Base-by-base conservation (phyloP, 2,888 invertebrate species). In the Ctena decussata region DNA sequence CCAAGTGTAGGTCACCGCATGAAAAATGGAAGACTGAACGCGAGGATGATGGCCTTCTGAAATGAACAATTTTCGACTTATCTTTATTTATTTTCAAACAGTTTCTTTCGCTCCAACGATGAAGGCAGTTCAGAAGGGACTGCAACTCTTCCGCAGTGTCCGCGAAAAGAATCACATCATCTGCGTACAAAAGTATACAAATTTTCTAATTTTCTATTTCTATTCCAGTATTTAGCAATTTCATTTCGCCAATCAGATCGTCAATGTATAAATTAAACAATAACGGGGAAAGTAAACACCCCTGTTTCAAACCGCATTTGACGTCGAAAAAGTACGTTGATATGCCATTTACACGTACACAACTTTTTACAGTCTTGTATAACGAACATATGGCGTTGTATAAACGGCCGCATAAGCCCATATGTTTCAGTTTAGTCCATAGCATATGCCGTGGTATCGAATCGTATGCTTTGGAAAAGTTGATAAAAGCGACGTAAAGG, bases 291-390 rank as follows among this genome's bases (percentile, higher is more conserved):
- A 71, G 39, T 3, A 71, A 21, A 37, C 71, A 71, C 27, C 71
- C 71, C 71, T 71, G 71, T 24, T 37, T 35, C 21, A 71, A 39
- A 5, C 71, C 71, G 37, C 39, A 71, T 24, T 71, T 71, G 15
- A 71, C 71, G 39, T 71, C 71, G 21, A 71, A 71, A n/a, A n/a
- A 71, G 71, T 71, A 35, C 37, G 71, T 41, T n/a, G 21, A 37
- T 37, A 41, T 11, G n/a, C 71, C 39, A n/a, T 71, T 71, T 12
- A 41, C 21, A 3, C 71, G 71, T 11, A 71, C 41, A 39, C 71
- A 71, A 11, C 37, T n/a, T 37, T 6, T 37, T n/a, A 71, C 71
- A 8, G 60, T 12, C 24, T 12, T 37, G 39, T 41, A 71, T 41
- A 71, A 41, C 6, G 71, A 35, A 5, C 2, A 3, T 5, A 71